Conservation (phyloP, 2,113 vertebrate species). For the Protomyctophum bolini region DNA sequence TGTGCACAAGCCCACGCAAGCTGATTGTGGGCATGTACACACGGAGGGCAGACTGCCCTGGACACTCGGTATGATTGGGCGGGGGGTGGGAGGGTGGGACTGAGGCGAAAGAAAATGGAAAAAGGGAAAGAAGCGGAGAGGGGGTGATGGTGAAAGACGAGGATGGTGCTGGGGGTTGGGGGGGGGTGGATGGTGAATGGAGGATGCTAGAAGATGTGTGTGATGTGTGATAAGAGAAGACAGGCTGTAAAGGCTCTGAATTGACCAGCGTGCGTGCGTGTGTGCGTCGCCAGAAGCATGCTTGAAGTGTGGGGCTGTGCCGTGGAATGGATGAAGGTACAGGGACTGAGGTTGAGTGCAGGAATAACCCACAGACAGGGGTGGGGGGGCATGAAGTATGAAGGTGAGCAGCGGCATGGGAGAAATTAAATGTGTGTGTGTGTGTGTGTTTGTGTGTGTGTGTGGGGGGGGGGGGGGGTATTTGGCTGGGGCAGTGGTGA, state of each 20-base stretch:
- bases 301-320: slow-evolving; percentile 19
- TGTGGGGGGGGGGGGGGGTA: no score
- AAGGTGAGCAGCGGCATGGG: background rate
- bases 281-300: slow-evolving; percentile 20
- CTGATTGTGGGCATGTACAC: slow-evolving; percentile 29
- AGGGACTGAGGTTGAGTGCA: slow-evolving; percentile 10
- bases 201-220: slow-evolving; percentile 38
- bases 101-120: slow-evolving; percentile 53
- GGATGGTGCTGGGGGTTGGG: no score
- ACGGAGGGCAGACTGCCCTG: slow-evolving; percentile 22
- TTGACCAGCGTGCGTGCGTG: slow-evolving; percentile 40
- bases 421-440: background rate
- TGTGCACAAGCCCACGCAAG: slow-evolving; percentile 3
- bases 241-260: slow-evolving; percentile 48
- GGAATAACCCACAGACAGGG: background rate
- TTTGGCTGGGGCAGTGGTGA: no score
- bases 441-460: no score
- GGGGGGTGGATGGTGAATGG: slow-evolving; percentile 4
- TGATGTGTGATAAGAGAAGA: slow-evolving; percentile 57
- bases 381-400: background rate
- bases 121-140: slow-evolving; percentile 25
- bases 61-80: slow-evolving; percentile 34
- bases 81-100: slow-evolving; percentile 39
- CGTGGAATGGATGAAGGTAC: slow-evolving; percentile 5
- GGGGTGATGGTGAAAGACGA: slow-evolving; percentile 19